phyloP scores from a whole-genome alignment of 2,888 invertebrate genomes.

The Drosophila pullipes region DNA sequence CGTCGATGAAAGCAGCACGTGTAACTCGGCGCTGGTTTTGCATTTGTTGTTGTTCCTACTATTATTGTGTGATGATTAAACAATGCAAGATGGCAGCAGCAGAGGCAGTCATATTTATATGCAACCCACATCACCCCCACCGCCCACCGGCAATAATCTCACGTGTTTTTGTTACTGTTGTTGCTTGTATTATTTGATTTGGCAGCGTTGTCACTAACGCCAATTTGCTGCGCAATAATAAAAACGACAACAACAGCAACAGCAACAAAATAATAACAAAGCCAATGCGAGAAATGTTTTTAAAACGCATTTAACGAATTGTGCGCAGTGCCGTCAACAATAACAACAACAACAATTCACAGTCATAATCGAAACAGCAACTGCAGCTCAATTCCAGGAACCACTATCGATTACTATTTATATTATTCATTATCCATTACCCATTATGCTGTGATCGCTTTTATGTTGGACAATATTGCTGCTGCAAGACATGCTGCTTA shows the following conservation, averaged over 20 bases:
- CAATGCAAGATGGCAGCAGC: conserved; percentile 13
- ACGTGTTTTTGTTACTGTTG: conserved; percentile 26
- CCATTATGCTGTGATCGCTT: background rate
- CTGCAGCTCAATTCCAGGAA: background rate
- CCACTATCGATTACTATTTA: background rate
- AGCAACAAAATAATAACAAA: conserved; percentile 8
- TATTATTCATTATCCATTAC: background rate
- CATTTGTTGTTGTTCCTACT: conserved; percentile 2
- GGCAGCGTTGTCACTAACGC: conserved; percentile 45
- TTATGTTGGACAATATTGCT: background rate
- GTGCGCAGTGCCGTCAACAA: conserved; percentile 24
- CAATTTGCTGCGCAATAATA: conserved; percentile 56
- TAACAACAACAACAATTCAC: conserved; percentile 4
- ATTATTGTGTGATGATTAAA: conserved; percentile 31
- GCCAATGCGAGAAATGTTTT: conserved; percentile 16
- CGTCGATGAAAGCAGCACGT: conserved; percentile 42
- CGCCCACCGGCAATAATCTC: conserved; percentile 3
- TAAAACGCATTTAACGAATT: conserved; percentile 55
- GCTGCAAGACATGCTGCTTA: background rate
- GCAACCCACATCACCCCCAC: background rate
- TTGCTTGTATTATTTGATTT: conserved; percentile 49
- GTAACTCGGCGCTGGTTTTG: conserved; percentile 30
- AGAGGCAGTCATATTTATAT: background rate
- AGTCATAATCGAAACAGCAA: background rate
- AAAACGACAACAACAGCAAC: conserved; percentile 20